These are phyloP conservation scores for Theonella swinhoei DNA, from an alignment of 37 sponge, comb jelly and placozoan species.

Conservation along the genomic window DNA sequence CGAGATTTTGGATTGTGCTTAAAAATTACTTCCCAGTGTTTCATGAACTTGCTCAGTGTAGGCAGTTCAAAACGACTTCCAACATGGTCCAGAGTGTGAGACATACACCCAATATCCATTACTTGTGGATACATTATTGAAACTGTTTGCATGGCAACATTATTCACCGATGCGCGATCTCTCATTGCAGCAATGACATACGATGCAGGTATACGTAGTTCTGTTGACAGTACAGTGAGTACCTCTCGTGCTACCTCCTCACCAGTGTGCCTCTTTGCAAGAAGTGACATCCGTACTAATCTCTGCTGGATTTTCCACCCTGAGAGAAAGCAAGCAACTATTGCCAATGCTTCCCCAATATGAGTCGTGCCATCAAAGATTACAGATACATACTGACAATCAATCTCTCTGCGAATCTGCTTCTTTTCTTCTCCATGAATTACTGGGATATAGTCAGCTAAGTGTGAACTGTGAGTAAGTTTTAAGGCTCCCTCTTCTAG, in stretches of 20 bases:
- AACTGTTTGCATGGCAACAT: conserved; percentile 2
- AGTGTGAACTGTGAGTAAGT: neutral
- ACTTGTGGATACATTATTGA: neutral
- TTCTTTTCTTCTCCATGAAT: neutral
- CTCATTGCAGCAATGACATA: conserved; percentile 23
- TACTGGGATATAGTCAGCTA: conserved; percentile 3
- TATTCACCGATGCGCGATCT: conserved; percentile 16
- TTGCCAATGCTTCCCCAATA: conserved; percentile 25
- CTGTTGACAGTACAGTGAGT: conserved; percentile 8
- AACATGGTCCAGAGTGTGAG: conserved; percentile 2
- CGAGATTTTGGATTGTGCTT: neutral
- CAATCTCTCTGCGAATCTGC: neutral
- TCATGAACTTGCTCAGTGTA: neutral
- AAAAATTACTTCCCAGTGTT: neutral
- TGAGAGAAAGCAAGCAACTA: conserved; percentile 7
- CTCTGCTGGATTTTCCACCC: conserved; percentile 21
- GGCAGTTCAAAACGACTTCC: neutral
- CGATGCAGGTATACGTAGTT: neutral
- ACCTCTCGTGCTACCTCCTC: conserved; percentile 29
- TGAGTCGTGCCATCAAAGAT: conserved; percentile 30
- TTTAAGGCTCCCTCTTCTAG: conserved; percentile 9
- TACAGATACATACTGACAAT: conserved; percentile 3
- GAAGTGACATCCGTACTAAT: conserved; percentile 1
- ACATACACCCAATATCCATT: conserved; percentile 10
- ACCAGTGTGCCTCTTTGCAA: conserved; percentile 15